Evolutionary conservation across 2,797 vertebrate species (phyloP), one percentile per base, ranked within the genome.

Genomic region (Pelodytes ibericus): DNA sequence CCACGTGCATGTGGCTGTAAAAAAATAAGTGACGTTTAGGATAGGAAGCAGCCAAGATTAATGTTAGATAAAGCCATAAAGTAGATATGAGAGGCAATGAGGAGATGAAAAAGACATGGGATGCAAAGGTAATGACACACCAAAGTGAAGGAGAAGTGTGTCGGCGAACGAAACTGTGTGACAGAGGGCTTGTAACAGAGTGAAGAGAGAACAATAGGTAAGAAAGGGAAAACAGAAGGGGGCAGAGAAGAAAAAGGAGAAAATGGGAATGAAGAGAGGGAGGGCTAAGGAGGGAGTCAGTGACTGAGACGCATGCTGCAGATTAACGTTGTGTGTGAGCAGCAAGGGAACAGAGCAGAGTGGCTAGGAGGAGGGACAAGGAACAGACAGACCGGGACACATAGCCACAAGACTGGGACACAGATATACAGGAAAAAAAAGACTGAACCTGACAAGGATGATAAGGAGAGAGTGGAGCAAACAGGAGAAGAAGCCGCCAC

Each of bases 241-340:
- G 33, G 13, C 9, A 44, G 15, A 44, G 41, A 27, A 58, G 26
- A 25, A 69, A 16, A 33, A 57, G 8, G 57, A 9, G n/a, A 53
- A 30, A 78, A 79, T 53, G 64, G 33, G 26, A 65, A 68, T 31
- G 61, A 78, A 24, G 33, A 22, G 58, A 79, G 77, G 76, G 65
- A 74, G 71, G 77, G 64, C 65, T 69, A 44, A 33, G 65, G 67
- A 71, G 49, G 59, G 60, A 69, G 64, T 79, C 71, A 69, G 30
- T 76, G 58, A 41, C 63, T 69, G 76, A 73, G 70, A 72, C 11
- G 62, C 63, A 56, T 67, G 57, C 76, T 78, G 60, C 56, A 72
- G 76, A 62, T 49, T 56, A 78, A 63, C 60, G 63, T 68, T 79
- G 51, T 79, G 75, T 78, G n/a, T 25, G 63, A 79, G 76, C 76